These are phyloP conservation scores for Pampus argenteus DNA, from an alignment of 2,797 vertebrate genomes.

Conservation along the genomic window DNA sequence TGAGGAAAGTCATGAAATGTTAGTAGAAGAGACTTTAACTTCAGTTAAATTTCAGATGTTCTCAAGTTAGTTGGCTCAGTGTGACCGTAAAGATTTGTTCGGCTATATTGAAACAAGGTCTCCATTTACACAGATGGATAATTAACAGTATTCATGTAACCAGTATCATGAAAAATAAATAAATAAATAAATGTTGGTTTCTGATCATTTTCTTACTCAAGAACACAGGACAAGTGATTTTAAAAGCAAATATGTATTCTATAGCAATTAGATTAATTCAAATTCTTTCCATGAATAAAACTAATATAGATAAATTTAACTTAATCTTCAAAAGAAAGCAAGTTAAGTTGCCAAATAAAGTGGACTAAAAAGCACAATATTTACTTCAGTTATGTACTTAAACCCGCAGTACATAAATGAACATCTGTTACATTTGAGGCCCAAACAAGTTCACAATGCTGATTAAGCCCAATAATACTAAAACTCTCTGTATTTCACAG, in stretches of 20 bases:
- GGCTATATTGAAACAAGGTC: not conserved
- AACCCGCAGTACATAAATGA: no score
- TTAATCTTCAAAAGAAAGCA: not conserved
- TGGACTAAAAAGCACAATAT: no score
- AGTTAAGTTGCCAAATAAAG: not conserved
- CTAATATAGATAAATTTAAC: no score
- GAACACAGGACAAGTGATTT: not conserved
- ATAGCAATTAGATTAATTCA: no score
- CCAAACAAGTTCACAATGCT: no score
- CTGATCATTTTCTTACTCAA: not conserved
- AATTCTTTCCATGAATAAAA: not conserved
- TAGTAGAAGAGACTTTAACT: not conserved
- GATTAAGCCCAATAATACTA: no score
- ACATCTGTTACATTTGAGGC: no score
- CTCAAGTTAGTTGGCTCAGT: not conserved
- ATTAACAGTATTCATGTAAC: not conserved
- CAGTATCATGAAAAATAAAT: not conserved
- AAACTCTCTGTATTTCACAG: no score
- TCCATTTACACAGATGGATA: not conserved
- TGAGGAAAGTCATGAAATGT: slow-evolving; percentile 11
- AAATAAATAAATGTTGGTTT: not conserved
- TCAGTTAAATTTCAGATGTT: slow-evolving; percentile 9
- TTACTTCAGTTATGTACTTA: not conserved
- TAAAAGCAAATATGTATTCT: not conserved
- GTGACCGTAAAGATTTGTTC: not conserved